phyloP scores from a whole-genome alignment of 2,113 vertebrate species.

The Nestor notabilis region DNA sequence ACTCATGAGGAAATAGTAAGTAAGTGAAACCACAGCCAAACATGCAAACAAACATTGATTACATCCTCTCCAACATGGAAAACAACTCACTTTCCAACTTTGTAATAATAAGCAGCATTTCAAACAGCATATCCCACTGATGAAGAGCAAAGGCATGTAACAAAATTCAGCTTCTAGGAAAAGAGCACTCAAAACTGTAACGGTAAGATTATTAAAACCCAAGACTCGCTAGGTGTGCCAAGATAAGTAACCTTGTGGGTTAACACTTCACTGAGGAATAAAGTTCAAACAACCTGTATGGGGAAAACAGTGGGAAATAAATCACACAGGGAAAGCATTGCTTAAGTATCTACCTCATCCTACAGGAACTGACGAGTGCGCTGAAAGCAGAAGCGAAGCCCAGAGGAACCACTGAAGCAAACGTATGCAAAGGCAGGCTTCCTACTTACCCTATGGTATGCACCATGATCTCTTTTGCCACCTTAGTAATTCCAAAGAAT shows the following conservation, averaged over 20 bases:
- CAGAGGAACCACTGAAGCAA: neutral
- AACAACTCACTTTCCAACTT: neutral
- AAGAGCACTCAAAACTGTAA: neutral
- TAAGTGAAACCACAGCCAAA: neutral
- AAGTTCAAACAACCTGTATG: neutral
- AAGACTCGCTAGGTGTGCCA: neutral
- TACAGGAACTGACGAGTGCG: neutral
- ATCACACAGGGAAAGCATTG: neutral
- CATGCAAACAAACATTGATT: neutral
- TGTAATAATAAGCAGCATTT: neutral
- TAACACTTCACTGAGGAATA: neutral
- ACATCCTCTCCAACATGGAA: neutral
- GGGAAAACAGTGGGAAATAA: neutral
- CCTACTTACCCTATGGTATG: constrained; percentile 83
- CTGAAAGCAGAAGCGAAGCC: constrained; percentile 11
- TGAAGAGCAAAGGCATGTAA: neutral
- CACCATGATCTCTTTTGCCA: constrained; percentile 74
- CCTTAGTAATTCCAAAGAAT: constrained; percentile 55
- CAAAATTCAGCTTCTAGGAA: neutral
- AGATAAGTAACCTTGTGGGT: neutral
- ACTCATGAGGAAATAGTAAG: neutral
- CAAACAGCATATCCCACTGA: neutral
- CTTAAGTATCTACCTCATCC: neutral
- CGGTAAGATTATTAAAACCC: neutral
- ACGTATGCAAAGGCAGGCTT: constrained; percentile 3